A percentile compares a stretch with the other conserved stretches of the same genome.
These are phyloP conservation scores for Lycia hirtaria DNA, from an alignment of 2,888 invertebrate genomes.

Conservation along the genomic window DNA sequence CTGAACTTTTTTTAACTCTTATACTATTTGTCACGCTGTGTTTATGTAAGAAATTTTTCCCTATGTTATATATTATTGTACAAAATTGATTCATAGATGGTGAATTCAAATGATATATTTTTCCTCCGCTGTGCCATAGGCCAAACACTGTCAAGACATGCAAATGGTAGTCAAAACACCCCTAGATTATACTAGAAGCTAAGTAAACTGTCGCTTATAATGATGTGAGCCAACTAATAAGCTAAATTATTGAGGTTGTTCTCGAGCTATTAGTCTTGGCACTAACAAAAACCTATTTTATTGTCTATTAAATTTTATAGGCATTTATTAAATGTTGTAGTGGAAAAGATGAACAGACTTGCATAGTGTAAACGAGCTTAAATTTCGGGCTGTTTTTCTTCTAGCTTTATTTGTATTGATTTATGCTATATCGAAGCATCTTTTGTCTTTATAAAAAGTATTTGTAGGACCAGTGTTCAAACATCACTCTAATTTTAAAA, in stretches of 20 bases:
- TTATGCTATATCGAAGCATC: slow-evolving; percentile 14
- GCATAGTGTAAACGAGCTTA: slow-evolving; percentile 12
- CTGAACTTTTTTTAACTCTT: slow-evolving; percentile 13
- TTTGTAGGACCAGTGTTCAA: background rate
- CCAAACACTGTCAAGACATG: background rate
- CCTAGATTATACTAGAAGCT: background rate
- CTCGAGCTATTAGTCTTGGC: background rate
- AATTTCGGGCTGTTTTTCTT: slow-evolving; percentile 14
- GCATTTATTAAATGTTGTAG: no score
- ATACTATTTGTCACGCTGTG: slow-evolving; percentile 2
- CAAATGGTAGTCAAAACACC: background rate
- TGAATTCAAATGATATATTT: background rate
- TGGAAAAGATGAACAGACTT: background rate
- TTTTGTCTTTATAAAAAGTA: slow-evolving; percentile 19
- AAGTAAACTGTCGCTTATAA: background rate
- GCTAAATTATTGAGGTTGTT: background rate
- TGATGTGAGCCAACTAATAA: background rate
- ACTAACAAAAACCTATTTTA: background rate
- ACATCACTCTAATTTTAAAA: background rate
- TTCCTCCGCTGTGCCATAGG: slow-evolving; percentile 23
- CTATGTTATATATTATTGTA: background rate
- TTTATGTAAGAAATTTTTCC: background rate
- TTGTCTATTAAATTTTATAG: background rate
- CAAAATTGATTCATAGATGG: background rate
- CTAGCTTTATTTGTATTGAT: background rate